These are phyloP conservation scores for Drosophila erecta DNA, from an alignment of 1,140 invertebrate species.

Conservation along the genomic window DNA sequence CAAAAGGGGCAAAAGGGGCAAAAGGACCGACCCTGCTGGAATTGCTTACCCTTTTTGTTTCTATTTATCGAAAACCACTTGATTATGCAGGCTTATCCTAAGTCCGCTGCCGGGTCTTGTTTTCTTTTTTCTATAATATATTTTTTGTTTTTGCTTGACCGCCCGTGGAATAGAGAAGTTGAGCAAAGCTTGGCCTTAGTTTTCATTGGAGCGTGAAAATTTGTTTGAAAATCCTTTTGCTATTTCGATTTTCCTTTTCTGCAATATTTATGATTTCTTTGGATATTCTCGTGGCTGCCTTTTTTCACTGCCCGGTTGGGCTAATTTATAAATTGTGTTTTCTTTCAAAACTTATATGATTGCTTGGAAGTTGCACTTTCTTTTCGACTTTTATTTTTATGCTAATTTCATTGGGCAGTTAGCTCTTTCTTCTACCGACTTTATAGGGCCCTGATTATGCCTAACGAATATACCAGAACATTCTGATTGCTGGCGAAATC, in stretches of 20 bases:
- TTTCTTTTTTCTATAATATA: constrained; percentile 51
- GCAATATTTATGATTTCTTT: constrained; percentile 73
- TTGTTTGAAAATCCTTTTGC: constrained; percentile 74
- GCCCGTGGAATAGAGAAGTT: background rate
- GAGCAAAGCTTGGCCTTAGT: constrained; percentile 43
- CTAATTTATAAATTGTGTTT: constrained; percentile 80
- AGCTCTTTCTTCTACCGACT: constrained; percentile 2
- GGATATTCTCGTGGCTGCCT: constrained; percentile 21
- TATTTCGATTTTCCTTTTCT: constrained; percentile 41
- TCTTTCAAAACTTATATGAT: constrained; percentile 47
- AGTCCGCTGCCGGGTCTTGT: constrained; percentile 37
- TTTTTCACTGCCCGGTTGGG: constrained; percentile 13
- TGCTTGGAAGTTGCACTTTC: constrained; percentile 51
- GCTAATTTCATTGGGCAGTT: constrained; percentile 20
- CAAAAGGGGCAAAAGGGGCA: background rate
- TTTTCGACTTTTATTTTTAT: constrained; percentile 18
- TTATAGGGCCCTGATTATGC: background rate
- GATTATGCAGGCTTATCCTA: constrained; percentile 81
- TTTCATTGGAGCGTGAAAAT: constrained; percentile 69
- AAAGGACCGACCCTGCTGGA: background rate
- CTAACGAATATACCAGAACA: constrained; percentile 27
- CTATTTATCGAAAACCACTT: constrained; percentile 83
- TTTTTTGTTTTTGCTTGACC: constrained; percentile 35
- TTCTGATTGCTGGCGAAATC: constrained; percentile 23
- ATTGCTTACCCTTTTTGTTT: constrained; percentile 44